Evolutionary conservation across 2,113 vertebrate species (phyloP).

Genomic region (Serilophus lunatus): DNA sequence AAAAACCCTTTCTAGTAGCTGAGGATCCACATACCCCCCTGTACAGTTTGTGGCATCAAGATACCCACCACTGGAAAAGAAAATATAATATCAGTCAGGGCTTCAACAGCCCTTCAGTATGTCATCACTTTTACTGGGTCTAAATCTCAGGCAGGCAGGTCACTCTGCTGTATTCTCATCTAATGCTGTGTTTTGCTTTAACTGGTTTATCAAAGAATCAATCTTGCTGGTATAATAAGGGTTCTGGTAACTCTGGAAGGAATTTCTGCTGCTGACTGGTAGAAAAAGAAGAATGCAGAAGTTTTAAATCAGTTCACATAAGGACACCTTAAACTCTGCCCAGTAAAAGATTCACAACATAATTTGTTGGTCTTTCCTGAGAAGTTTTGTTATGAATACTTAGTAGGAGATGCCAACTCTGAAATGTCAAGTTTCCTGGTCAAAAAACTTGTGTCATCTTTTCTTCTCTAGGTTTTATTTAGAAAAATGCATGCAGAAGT

Average conservation of each 20-base stretch:
- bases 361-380: not conserved
- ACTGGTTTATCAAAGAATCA: constrained; percentile 15
- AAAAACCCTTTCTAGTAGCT: not conserved
- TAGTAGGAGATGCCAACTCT: not conserved
- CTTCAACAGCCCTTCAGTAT: not conserved
- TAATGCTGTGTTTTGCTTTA: not conserved
- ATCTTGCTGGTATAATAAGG: not conserved
- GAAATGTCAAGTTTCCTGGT: constrained; percentile 13
- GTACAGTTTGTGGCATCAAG: not conserved
- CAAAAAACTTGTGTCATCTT: not conserved
- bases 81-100: not conserved
- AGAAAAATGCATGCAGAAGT: constrained; percentile 1
- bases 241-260: not conserved
- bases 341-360: not conserved
- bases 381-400: constrained; percentile 1
- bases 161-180: not conserved
- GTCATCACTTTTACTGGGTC: not conserved
- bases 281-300: constrained; percentile 14
- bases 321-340: constrained; percentile 21
- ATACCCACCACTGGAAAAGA: not conserved
- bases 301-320: constrained; percentile 15
- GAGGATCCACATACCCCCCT: not conserved
- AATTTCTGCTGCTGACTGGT: not conserved
- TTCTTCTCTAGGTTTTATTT: constrained; percentile 19
- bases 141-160: not conserved